Evolutionary conservation across 1,140 invertebrate genomes (phyloP), one percentile per base, ranked within the genome.

Genomic region (Vollenhovia emeryi): DNA sequence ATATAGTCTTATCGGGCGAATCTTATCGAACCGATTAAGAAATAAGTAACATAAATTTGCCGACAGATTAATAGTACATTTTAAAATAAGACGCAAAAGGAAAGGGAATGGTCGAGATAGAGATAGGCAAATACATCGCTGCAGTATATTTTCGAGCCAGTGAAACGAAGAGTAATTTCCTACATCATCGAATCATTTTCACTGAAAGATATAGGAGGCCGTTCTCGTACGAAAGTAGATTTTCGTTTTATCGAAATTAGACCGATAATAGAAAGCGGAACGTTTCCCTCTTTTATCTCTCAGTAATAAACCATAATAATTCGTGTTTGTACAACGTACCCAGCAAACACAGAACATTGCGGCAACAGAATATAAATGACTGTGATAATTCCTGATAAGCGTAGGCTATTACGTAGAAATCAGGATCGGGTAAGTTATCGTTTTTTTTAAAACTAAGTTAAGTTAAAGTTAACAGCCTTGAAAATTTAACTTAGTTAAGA

Each of bases 311-410:
- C 21, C 50, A 2, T 55, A 36, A 15, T 52, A 36, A 73, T 55
- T 24, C 6, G 9, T 36, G 36, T 43, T 64, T 64, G 43, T 43
- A 18, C 43, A 64, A 40, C 60, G 33, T 36, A 4, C 13, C 3
- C 21, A 36, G 9, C 40, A 40, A 36, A 40, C 36, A 64, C 13
- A 18, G 9, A 36, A 43, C 24, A 1, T 9, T n/a, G n/a, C n/a
- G n/a, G 43, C 0, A 18, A 33, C 1, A 5, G 30, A 36, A 9
- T 40, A 64, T 0, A 33, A 64, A n/a, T 11, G 36, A 36, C 6
- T 66, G 21, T 24, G n/a, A 66, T 62, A 40, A 64, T 40, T 64
- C 21, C 60, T 64, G 33, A 64, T 40, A 64, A 64, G 13, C n/a
- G 18, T 62, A n/a, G 30, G 36, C 7, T 21, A 21, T 64, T 45